Base-by-base conservation (phyloP, 2,797 vertebrate genomes). In the Lophius americanus region DNA sequence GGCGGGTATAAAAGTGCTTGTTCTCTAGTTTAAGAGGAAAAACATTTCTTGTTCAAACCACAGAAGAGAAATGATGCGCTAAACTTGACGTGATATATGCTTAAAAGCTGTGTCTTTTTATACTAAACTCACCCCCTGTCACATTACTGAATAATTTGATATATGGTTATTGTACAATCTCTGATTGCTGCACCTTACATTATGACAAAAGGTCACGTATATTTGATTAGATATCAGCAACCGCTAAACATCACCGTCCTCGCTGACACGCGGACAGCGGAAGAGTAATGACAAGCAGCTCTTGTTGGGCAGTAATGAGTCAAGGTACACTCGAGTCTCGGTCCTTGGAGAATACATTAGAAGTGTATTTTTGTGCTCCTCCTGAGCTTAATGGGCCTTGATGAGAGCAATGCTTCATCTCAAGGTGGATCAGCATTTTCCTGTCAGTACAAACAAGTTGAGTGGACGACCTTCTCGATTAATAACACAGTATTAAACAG, bases 371-470 rank as follows among this genome's bases (percentile, higher is more conserved):
- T 9, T 48, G 38, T 43, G 60, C 70, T 38, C 51, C 75, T 59
- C 47, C 49, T 23, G 64, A 44, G 48, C 60, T 73, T 78, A 83
- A 84, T 86, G 84, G 73, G 56, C 72, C 84, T 63, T 78, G 78
- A 73, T 85, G 60, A 76, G 4, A 53, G 51, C 4, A 39, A 83
- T 75, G 54, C 75, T 79, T 81, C 74, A 87, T 82, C 63, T 85
- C 69, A 85, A 79, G 75, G 72, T 83, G 73, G 55, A 60, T 39
- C 55, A 60, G 64, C 52, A 59, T 68, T 54, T 69, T 76, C 23
- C 23, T 23, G 23, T 65, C 62, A 77, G 53, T 41, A 50, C 68
- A 75, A 86, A 76, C 60, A 70, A 55, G 50, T 37, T 43, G 10
- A 1, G n/a, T 49, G 54, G 5, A 1, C 58, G 80, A 78, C 78